Base-by-base conservation (phyloP, 2,797 vertebrate genomes). In the Rhinichthys osculus region DNA sequence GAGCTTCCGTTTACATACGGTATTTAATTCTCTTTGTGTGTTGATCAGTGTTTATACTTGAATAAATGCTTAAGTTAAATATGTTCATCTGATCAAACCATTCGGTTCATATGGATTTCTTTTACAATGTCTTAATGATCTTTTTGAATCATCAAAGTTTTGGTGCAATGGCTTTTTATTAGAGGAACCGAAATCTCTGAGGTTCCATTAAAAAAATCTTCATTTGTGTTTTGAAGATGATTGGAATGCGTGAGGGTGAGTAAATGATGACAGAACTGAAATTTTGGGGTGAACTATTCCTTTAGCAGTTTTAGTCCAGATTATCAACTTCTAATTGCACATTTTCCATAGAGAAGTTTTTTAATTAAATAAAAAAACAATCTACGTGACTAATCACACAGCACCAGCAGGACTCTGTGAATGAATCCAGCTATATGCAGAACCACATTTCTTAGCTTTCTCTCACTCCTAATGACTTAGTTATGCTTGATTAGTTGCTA, bases 401-500 rank as follows among this genome's bases (percentile, higher is more conserved):
- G 47, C 72, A 74, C 72, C 17, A 74, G 27, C 72, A 74, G 27
- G 7, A 33, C 47, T 52, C 44, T 33, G 47, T 19, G 4, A 74
- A 74, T 38, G 23, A 77, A 57, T 38, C 52, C 13, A 77, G 52
- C 33, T 77, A 5, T 38, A 57, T 57, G 52, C 21, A 77, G 74
- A 78, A 40, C 21, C 74, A 40, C 33, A 38, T 40, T 78, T 59
- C 35, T 59, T 78, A n/a, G 74, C 74, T 33, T 7, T 78, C 38
- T 77, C 74, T 77, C 21, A 38, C 19, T 59, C 13, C 17, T 59
- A 77, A 77, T 77, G 21, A 59, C 74, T 57, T 38, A 14, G 50
- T 77, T 57, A 38, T 35, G 33, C 52, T 77, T 77, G 74, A 77
- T 77, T 78, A 54, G 33, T 78, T 78, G 5, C 47, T 54, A 7